Base-by-base conservation (phyloP, 2,888 invertebrate genomes). In the Drosophila melanosoma region DNA sequence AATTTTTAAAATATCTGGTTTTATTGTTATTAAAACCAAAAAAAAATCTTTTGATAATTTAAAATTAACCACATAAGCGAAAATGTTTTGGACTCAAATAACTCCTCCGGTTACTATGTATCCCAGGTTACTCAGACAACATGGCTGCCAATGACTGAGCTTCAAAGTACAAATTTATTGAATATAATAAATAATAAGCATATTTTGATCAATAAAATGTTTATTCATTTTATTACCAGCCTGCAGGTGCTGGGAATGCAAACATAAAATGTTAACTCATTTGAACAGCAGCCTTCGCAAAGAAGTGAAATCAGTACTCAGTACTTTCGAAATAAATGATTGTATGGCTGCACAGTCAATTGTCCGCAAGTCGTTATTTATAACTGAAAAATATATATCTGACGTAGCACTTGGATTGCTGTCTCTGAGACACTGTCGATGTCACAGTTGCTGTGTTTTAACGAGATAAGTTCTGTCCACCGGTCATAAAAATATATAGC, bases 401-500 rank as follows among this genome's bases (percentile, higher is more conserved):
- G 54, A 45, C 61, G 74, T 74, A 58, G 52, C 67, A 29, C 58
- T 61, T 72, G 70, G 66, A 80, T 78, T 78, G 69, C 65, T 38
- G 74, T 60, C 15, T 40, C 40, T 40, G n/a, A 40, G 40, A 40
- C 10, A 33, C 20, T 17, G 32, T 52, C 40, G 40, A 11, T 36
- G 48, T 53, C 29, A 49, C 45, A 35, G 56, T 49, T 56, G 58
- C 40, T 52, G 56, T 52, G 56, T 17, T 17, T 64, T 54, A 56
- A 52, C 72, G 62, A 60, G 76, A 82, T 80, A 72, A 71, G 11
- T 63, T 53, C 61, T 51, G 70, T 74, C 66, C 51, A 72, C 57
- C 49, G 69, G 33, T 56, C 69, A 76, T 70, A 73, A 71, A 70
- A 83, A 75, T 72, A 45, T 75, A 80, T 82, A 72, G 82, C 76